Base-by-base conservation (phyloP, 2,888 invertebrate genomes). In the Synergus gifuensis region DNA sequence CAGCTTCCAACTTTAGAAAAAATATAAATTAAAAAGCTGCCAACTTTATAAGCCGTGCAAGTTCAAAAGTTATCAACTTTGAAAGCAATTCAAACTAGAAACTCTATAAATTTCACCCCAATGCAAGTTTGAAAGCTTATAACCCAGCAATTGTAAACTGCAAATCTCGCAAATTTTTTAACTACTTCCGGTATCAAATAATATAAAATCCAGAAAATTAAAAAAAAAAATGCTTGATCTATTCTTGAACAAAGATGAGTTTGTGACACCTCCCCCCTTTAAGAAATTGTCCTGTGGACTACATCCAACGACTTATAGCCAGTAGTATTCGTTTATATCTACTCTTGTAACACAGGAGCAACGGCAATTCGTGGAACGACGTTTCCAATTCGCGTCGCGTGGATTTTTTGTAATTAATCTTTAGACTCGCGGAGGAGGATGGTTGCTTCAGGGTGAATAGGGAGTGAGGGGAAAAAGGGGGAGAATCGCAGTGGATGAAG, bases 331-430 rank as follows among this genome's bases (percentile, higher is more conserved):
- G 22, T 67, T 18, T 67, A 46, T 67, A 46, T 46, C 22, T 54
- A 60, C 60, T 22, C 60, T 60, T 22, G n/a, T 12, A 60, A 60
- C 22, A 60, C 22, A 73, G 16, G 46, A 73, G 69, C 69, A 73
- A 73, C 49, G 69, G 80, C 83, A 69, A 83, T 90, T 90, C 89
- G 88, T 88, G 88, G 89, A 91, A 90, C 87, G 89, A 89, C 87
- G 88, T 89, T 91, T 90, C 86, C 89, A 86, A 90, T 90, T 91
- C 89, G 90, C 88, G 86, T 89, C 88, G 88, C 87, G 88, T 86
- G 86, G 86, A 89, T 90, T 91, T 91, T 91, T 91, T 91, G 91
- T 91, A 91, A 91, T 91, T 91, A 91, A 91, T 91, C 90, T 88
- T 88, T 88, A 86, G 88, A 88, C 73, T 42, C 78, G 60, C 76